phyloP scores from a whole-genome alignment of 2,888 invertebrate genomes.

The Melolontha melolontha region DNA sequence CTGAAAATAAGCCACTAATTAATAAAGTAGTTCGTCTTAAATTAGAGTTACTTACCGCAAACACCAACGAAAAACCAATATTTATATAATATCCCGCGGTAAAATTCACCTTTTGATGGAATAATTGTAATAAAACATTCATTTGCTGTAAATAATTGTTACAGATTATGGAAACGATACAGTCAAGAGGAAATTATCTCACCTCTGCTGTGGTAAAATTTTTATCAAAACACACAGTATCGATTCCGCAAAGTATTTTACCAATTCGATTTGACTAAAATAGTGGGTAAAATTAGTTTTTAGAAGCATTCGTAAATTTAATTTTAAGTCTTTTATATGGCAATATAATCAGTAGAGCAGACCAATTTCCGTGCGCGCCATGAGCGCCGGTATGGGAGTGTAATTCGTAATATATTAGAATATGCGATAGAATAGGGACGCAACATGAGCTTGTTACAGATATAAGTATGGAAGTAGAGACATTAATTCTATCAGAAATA shows the following conservation, averaged over 20 bases:
- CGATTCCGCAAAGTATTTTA: constrained; percentile 22
- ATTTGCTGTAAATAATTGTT: constrained; percentile 19
- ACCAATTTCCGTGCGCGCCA: too few species aligned
- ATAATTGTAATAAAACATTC: constrained; percentile 6
- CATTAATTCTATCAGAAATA: too few species aligned
- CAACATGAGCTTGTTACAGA: too few species aligned
- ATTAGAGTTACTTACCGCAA: constrained; percentile 3
- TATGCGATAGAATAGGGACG: too few species aligned
- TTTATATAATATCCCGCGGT: constrained; percentile 9
- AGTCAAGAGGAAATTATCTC: neutral
- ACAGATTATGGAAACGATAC: neutral
- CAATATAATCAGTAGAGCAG: too few species aligned
- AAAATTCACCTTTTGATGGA: constrained; percentile 15
- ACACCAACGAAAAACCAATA: constrained; percentile 16
- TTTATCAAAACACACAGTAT: neutral
- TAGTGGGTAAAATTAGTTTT: neutral
- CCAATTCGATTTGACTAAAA: constrained; percentile 22
- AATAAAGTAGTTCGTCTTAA: too few species aligned
- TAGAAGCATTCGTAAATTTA: too few species aligned
- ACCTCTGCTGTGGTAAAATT: constrained; percentile 15
- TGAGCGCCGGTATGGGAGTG: too few species aligned
- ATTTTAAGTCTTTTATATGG: too few species aligned
- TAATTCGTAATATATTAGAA: too few species aligned
- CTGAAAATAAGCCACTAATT: constrained; percentile 4
- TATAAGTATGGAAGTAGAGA: too few species aligned